phyloP scores from a whole-genome alignment of 2,113 vertebrate species.

The Erythrocercus mccallii region DNA sequence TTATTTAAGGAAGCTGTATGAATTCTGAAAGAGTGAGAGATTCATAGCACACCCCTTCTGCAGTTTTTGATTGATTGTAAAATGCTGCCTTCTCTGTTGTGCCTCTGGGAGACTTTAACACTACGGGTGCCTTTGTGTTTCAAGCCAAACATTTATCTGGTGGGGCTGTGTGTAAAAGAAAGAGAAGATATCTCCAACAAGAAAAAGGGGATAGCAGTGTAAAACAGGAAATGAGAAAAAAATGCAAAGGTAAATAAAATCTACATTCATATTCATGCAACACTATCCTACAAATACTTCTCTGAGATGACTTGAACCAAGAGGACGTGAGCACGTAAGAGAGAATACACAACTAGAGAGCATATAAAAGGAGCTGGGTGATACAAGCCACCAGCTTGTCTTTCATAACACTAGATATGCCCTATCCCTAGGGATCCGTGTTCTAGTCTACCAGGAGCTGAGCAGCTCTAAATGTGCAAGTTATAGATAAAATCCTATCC shows the following conservation, averaged over 20 bases:
- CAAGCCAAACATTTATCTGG: background rate
- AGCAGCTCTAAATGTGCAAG: background rate
- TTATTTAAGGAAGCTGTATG: background rate
- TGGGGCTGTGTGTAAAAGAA: background rate
- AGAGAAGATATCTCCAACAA: background rate
- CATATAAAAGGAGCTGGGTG: background rate
- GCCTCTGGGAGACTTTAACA: background rate
- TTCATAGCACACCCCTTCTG: background rate
- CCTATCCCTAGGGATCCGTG: rapidly evolving
- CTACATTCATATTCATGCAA: background rate
- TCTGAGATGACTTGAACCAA: background rate
- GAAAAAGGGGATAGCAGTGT: background rate
- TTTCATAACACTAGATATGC: background rate
- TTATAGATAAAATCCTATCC: background rate
- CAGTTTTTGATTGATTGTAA: background rate
- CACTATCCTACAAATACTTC: background rate
- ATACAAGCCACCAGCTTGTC: background rate
- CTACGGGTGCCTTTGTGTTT: background rate
- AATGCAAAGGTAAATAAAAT: background rate
- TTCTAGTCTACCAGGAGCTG: background rate
- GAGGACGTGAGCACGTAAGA: background rate
- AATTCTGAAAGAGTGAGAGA: background rate
- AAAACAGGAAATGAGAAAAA: background rate
- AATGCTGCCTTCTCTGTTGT: background rate
- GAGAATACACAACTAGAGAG: background rate